Evolutionary conservation across 2,113 vertebrate genomes (phyloP).

Genomic region (Eurypyga helias): DNA sequence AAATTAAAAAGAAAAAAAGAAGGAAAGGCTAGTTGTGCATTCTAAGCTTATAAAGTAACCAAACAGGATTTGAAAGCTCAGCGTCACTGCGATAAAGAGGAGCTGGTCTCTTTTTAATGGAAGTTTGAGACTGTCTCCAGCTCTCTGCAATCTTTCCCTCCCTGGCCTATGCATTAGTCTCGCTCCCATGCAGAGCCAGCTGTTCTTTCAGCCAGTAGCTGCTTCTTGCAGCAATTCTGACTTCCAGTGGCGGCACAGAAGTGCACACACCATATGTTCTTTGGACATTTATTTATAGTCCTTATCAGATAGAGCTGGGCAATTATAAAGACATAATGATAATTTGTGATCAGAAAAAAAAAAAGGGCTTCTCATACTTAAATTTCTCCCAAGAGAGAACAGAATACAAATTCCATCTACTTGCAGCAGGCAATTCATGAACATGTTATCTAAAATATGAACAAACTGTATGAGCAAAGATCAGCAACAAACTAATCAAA

Average conservation of each 20-base stretch:
- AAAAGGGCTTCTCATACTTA: not conserved
- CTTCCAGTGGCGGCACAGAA: not conserved
- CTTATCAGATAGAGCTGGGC: not conserved
- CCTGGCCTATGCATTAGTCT: fast-evolving
- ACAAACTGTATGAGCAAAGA: not conserved
- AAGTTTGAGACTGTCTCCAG: not conserved
- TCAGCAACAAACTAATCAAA: conserved; percentile 33
- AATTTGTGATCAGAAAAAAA: not conserved
- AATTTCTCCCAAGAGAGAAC: not conserved
- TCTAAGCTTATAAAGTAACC: not conserved
- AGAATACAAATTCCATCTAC: not conserved
- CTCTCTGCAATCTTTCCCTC: not conserved
- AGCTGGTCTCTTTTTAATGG: not conserved
- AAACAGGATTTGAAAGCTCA: not conserved
- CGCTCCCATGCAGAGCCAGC: not conserved
- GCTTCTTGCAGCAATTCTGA: not conserved
- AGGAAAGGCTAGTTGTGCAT: not conserved
- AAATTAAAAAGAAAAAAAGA: not conserved
- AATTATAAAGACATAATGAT: conserved; percentile 18
- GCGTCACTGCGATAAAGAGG: not conserved
- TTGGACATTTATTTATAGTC: conserved; percentile 8
- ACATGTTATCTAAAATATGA: not conserved
- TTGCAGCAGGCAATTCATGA: not conserved
- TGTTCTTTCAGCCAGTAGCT: not conserved
- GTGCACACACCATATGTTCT: not conserved